These are phyloP conservation scores for Bombycilla garrulus DNA, from an alignment of 2,113 vertebrate species.

Conservation along the genomic window DNA sequence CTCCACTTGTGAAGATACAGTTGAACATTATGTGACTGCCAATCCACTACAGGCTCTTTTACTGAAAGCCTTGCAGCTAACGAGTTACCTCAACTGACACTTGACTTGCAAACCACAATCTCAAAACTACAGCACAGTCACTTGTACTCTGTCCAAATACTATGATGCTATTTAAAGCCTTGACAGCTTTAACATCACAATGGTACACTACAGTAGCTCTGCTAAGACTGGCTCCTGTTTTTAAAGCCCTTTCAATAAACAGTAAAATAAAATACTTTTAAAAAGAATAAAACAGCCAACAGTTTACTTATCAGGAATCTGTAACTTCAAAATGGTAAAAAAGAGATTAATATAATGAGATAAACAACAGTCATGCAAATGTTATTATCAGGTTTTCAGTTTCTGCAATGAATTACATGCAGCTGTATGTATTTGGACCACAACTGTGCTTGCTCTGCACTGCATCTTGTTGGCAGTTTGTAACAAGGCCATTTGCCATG, in stretches of 20 bases:
- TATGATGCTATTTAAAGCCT: neutral
- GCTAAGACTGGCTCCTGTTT: neutral
- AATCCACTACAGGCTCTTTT: neutral
- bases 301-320: neutral
- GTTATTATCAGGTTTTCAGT: neutral
- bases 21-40: neutral
- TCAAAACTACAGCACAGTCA: conserved; percentile 8
- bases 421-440: neutral
- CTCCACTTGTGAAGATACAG: neutral
- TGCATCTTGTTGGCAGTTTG: neutral
- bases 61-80: neutral
- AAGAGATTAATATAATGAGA: neutral
- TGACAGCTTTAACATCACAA: neutral
- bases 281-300: neutral
- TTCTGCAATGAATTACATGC: neutral
- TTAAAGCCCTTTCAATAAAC: neutral
- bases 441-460: neutral
- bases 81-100: neutral
- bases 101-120: neutral
- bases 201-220: neutral
- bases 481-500: neutral
- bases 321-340: neutral
- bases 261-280: neutral
- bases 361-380: neutral
- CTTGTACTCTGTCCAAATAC: neutral